Base-by-base conservation (phyloP, 2,797 vertebrate genomes). In the Acomys russatus region DNA sequence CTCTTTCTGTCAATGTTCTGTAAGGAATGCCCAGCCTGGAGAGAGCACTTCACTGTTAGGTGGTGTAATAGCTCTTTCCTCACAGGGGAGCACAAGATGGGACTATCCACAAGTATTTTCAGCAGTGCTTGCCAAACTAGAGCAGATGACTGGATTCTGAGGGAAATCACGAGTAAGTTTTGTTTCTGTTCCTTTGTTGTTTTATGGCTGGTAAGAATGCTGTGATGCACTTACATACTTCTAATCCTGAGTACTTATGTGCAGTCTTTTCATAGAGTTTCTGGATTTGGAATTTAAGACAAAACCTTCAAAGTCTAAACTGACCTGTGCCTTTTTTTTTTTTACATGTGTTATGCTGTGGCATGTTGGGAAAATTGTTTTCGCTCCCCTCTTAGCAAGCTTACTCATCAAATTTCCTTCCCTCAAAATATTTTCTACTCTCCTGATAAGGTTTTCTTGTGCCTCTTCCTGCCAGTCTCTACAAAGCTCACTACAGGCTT, bases 201-300 rank as follows among this genome's bases (percentile, higher is more conserved):
- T 61, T 94, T 79, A 51, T 79, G 79, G 61, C 18, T 51, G 51
- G 78, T 70, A 56, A 85, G 51, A 76, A 90, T 44, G 84, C 38
- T 28, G 44, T 18, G 59, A 89, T 94, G 63, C 51, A 85, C 77
- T 91, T 92, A 89, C 93, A 79, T 63, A 80, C 77, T 91, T 94
- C 92, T 86, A 91, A 94, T 83, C 64, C 86, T 71, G 20, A 91
- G 4, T 82, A 68, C 35, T 63, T 74, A 49, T 44, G 63, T 35
- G 83, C 11, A 51, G 68, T 56, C 54, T 38, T 79, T 94, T 23
- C 4, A 87, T 12, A 91, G 17, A 91, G n/a, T 82, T 17, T 18
- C 38, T 82, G 79, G 64, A 51, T 93, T 97, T 84, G 51, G 94
- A 97, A 91, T 95, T 63, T 82, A 96, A 90, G 92, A 25, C 11